phyloP scores from a whole-genome alignment of 1,140 invertebrate species.

The Aporrectodea caliginosa region DNA sequence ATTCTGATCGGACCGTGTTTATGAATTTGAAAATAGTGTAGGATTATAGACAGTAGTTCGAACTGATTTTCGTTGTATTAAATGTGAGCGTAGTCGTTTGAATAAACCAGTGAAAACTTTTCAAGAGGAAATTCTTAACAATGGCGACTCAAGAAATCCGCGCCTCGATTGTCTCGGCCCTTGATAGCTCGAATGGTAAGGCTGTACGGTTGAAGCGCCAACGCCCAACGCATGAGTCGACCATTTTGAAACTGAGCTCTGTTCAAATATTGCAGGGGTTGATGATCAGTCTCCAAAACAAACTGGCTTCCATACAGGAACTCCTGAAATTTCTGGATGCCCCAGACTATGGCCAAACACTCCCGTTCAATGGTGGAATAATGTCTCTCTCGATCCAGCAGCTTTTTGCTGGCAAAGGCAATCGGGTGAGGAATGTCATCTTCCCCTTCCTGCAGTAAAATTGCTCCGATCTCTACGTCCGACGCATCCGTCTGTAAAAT shows the following conservation, averaged over 20 bases:
- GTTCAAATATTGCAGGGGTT: slow-evolving; percentile 10
- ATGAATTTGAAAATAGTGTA: no score
- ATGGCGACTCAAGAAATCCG: background rate
- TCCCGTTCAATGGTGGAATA: slow-evolving; percentile 29
- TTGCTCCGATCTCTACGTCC: slow-evolving; percentile 3
- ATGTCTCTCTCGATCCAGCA: slow-evolving; percentile 12
- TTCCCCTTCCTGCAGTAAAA: slow-evolving; percentile 20
- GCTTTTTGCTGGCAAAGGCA: background rate
- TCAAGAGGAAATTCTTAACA: no score
- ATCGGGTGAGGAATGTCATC: slow-evolving; percentile 16
- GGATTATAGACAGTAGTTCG: no score
- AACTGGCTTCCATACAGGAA: slow-evolving; percentile 27
- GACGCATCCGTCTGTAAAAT: slow-evolving; percentile 21
- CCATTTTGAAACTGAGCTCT: background rate
- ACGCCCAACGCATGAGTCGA: slow-evolving; percentile 6
- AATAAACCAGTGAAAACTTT: no score
- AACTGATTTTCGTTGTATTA: no score
- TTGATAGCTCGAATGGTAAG: background rate
- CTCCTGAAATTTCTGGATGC: slow-evolving; percentile 3
- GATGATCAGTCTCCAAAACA: slow-evolving; percentile 30
- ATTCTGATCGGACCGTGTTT: no score
- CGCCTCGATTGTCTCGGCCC: slow-evolving; percentile 1
- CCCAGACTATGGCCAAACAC: slow-evolving; percentile 27
- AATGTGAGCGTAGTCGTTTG: no score
- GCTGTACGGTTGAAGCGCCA: background rate